Evolutionary conservation across 2,888 invertebrate genomes (phyloP), one percentile per base, ranked within the genome.

Genomic region (Luperina nickerlii): DNA sequence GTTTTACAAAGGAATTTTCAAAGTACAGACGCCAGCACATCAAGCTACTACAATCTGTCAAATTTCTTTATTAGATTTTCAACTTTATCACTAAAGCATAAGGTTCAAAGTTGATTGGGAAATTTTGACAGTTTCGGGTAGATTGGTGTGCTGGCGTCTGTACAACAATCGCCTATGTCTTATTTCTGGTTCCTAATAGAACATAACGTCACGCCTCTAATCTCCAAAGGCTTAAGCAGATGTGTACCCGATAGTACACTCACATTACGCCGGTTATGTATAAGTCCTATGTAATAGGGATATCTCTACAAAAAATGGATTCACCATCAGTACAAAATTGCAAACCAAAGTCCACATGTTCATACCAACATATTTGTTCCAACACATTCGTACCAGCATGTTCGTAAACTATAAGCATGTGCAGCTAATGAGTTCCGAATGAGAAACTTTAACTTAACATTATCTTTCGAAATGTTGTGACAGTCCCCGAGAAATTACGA

Each of bases 381-480:
- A 63, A 82, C 67, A 68, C 66, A 57, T 82, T 38, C 38, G 48
- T 38, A 48, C 51, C 4, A 60, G 67, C 81, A 84, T 62, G 68
- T 73, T 45, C 48, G 38, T 67, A 79, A 79, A 82, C 82, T 84
- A 67, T 69, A 70, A 84, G 38, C 83, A 85, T 81, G 76, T 85
- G 85, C 85, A 85, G 32, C 83, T 84, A 84, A 84, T 84, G 83
- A 84, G 82, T 85, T 85, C 82, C 70, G 27, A 76, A 84, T 76
- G 82, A 63, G 75, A 82, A 84, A 81, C 76, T 81, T 65, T 67
- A 76, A 63, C 72, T 69, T 77, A 66, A 82, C 84, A 84, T 84
- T 79, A 85, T 81, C 85, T 85, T 84, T 51, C n/a, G 9, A 15
- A 24, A 66, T 74, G 66, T 80, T 84, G 72, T 84, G 82, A 84